Evolutionary conservation across 2,113 vertebrate species (phyloP), one percentile per base, ranked within the genome.

Genomic region (Amphilophus citrinellus): DNA sequence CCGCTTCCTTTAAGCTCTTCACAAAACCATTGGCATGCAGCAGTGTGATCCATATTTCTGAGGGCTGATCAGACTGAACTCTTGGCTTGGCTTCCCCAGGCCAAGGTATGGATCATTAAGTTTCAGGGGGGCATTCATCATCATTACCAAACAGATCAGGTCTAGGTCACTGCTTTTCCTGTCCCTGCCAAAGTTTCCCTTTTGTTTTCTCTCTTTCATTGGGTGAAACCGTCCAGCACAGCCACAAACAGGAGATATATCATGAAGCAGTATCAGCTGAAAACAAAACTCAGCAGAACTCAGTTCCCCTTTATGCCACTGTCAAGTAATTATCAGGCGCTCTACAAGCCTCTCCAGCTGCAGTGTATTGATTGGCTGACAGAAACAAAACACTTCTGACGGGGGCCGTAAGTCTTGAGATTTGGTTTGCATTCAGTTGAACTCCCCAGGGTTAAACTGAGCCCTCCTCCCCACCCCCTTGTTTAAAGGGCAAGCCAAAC

Each of bases 111-210:
- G 85, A 83, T 92, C 80, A 79, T 86, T 86, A 63, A 77, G 37
- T 77, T 91, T 83, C 77, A 76, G 90, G 63, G 65, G 30, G 80
- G 39, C 83, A 87, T 94, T 88, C 85, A 76, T 95, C 90, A 93
- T 90, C 9, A 10, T 92, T 93, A 89, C 65, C 44, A 2, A 60
- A 92, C 91, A 66, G 91, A 94, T 90, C 73, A 77, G 58, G 62
- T 82, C 63, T 85, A 18, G 63, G 77, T 83, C 32, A 20, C 47
- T 17, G 32, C 61, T 85, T 62, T 66, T 65, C 47, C 7, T 3
- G 1, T 76, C 17, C 14, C 71, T 86, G 87, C 82, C 84, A 83
- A 83, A 78, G 63, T 61, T 76, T 61, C 61, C 35, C 24, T 44
- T 63, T 79, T 73, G 56, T 73, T 76, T 3, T 76, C 6, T 27